These are phyloP conservation scores for Halichoerus grypus DNA, from an alignment of 2,113 vertebrate genomes.

Conservation along the genomic window DNA sequence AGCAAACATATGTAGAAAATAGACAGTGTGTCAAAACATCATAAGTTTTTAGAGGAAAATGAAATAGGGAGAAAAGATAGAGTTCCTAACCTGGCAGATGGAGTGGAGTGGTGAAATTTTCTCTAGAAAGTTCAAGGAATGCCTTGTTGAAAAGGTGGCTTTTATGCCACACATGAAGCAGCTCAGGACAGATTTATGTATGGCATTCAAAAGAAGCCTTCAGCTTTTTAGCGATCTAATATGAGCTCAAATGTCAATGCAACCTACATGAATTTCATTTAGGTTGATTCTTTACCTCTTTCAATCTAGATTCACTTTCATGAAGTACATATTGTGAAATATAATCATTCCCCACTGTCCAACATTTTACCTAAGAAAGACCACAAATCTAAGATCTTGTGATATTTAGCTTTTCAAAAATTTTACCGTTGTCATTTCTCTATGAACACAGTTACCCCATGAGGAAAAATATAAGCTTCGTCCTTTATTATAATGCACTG, in stretches of 20 bases:
- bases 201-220: not conserved
- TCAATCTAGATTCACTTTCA: not conserved
- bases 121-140: slow-evolving; percentile 8
- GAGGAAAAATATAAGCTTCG: not conserved
- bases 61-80: not conserved
- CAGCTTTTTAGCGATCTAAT: not conserved
- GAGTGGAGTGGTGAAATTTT: not conserved
- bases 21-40: not conserved
- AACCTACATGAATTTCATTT: not conserved
- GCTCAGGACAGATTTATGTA: not conserved
- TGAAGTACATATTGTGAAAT: not conserved
- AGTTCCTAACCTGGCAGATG: not conserved
- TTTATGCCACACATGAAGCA: not conserved
- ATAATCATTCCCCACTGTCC: not conserved
- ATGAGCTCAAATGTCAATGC: not conserved
- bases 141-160: not conserved
- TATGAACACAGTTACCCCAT: not conserved
- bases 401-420: not conserved
- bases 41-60: not conserved
- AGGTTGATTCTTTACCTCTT: not conserved
- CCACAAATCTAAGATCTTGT: not conserved
- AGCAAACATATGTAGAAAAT: not conserved
- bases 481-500: not conserved
- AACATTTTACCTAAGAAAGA: slow-evolving; percentile 10
- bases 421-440: not conserved